Conservation (phyloP, 2,888 invertebrate genomes). For the Xestia xanthographa region DNA sequence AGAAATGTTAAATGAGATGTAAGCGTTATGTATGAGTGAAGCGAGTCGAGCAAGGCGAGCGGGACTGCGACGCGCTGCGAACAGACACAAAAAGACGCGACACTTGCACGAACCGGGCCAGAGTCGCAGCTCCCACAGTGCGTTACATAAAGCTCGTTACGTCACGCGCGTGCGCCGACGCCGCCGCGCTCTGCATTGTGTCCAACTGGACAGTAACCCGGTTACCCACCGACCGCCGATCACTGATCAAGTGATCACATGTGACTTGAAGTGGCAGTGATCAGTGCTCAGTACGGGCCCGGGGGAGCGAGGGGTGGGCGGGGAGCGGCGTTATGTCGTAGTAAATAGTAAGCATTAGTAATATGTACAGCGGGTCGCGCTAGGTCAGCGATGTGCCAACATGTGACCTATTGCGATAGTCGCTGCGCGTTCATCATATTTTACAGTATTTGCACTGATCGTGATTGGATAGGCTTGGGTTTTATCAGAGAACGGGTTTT, state of each 20-base stretch:
- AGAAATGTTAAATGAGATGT: slow-evolving; percentile 48
- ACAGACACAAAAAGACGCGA: slow-evolving; percentile 33
- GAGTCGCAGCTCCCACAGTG: slow-evolving; percentile 23
- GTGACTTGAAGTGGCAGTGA: background rate
- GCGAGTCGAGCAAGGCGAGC: slow-evolving; percentile 50
- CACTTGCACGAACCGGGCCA: slow-evolving; percentile 50
- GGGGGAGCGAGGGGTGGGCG: background rate
- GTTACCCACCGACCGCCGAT: slow-evolving; percentile 25
- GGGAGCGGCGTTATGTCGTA: slow-evolving; percentile 6
- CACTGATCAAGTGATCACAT: slow-evolving; percentile 3
- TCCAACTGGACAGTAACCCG: slow-evolving; percentile 30
- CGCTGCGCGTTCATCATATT: background rate
- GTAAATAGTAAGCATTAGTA: slow-evolving; percentile 42
- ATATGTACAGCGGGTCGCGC: slow-evolving; percentile 31
- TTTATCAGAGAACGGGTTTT: slow-evolving; percentile 2
- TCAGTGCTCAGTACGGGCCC: background rate
- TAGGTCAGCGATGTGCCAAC: slow-evolving; percentile 38
- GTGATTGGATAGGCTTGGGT: background rate
- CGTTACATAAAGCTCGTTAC: slow-evolving; percentile 52
- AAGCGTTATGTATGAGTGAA: slow-evolving; percentile 55
- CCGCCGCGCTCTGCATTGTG: slow-evolving; percentile 15
- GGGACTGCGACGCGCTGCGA: slow-evolving; percentile 55
- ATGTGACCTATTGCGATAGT: slow-evolving; percentile 44
- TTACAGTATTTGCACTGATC: background rate
- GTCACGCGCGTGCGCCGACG: slow-evolving; percentile 37